Evolutionary conservation across 1,140 invertebrate species (phyloP).

Genomic region (Euwallacea similis): DNA sequence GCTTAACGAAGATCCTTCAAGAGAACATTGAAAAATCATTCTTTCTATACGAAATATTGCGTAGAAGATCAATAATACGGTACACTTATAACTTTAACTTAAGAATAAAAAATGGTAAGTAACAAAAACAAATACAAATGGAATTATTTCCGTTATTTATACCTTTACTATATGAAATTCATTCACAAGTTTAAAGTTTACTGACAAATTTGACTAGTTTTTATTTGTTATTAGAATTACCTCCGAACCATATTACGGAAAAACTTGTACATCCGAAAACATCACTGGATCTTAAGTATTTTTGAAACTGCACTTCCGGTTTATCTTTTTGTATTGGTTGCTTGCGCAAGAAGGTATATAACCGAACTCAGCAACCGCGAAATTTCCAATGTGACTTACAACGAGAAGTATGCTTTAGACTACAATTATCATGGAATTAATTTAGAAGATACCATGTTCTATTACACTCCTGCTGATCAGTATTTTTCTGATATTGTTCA

Average conservation of each 20-base stretch:
- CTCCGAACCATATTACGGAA: slow-evolving; percentile 53
- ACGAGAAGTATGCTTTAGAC: slow-evolving; percentile 23
- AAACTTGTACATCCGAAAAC: slow-evolving; percentile 51
- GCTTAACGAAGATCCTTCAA: no score
- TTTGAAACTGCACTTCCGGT: slow-evolving; percentile 53
- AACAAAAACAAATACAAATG: no score
- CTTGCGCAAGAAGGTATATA: slow-evolving; percentile 47
- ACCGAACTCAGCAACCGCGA: slow-evolving; percentile 43
- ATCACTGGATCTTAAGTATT: slow-evolving; percentile 54
- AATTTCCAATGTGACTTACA: slow-evolving; percentile 42
- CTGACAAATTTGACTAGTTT: no score
- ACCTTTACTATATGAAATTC: no score
- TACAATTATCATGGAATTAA: slow-evolving; percentile 31
- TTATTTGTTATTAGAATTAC: no score
- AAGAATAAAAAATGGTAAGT: no score
- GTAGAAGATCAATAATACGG: no score
- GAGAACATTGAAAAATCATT: no score
- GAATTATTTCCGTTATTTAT: no score
- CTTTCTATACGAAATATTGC: no score
- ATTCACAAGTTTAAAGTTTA: no score
- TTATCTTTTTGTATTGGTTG: slow-evolving; percentile 48
- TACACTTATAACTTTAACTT: no score
- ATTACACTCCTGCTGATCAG: slow-evolving; percentile 51
- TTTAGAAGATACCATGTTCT: slow-evolving; percentile 43
- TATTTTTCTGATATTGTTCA: slow-evolving; percentile 51